These are phyloP conservation scores for Drymodes brunneopygia DNA, from an alignment of 2,113 vertebrate genomes.

Conservation along the genomic window DNA sequence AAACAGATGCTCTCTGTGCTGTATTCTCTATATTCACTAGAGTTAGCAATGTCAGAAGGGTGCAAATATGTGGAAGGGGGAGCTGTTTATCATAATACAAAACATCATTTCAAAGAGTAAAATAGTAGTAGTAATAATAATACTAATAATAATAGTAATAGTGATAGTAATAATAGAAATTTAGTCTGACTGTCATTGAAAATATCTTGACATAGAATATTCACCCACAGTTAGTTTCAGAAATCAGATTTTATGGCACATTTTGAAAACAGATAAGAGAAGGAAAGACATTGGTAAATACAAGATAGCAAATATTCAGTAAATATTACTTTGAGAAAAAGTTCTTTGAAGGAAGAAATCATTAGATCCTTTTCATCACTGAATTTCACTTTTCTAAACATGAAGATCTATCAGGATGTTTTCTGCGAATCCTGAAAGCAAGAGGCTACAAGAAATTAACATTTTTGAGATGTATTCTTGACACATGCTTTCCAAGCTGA, in stretches of 20 bases:
- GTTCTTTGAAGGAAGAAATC: background rate
- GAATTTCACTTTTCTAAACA: background rate
- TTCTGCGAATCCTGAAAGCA: background rate
- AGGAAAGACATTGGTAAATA: background rate
- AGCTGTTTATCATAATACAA: background rate
- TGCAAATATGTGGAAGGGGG: background rate
- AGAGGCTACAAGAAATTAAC: background rate
- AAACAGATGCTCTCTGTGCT: background rate
- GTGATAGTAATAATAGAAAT: background rate
- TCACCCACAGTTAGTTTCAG: background rate
- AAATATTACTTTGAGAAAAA: background rate
- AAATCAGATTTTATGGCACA: background rate
- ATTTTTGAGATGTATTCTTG: background rate
- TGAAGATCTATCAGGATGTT: background rate
- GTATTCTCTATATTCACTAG: background rate
- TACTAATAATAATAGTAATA: background rate
- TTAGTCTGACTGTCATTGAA: background rate
- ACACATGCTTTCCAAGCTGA: background rate
- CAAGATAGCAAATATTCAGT: background rate
- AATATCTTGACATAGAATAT: background rate
- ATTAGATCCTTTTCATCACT: background rate
- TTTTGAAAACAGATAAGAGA: background rate
- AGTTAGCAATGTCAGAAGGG: background rate
- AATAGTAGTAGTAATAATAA: background rate
- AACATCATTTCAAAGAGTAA: background rate